Percentiles rank a stretch among this genome's conserved stretches.
These are phyloP conservation scores for Cataglyphis livida DNA, from an alignment of 2,888 invertebrate genomes.

Conservation along the genomic window DNA sequence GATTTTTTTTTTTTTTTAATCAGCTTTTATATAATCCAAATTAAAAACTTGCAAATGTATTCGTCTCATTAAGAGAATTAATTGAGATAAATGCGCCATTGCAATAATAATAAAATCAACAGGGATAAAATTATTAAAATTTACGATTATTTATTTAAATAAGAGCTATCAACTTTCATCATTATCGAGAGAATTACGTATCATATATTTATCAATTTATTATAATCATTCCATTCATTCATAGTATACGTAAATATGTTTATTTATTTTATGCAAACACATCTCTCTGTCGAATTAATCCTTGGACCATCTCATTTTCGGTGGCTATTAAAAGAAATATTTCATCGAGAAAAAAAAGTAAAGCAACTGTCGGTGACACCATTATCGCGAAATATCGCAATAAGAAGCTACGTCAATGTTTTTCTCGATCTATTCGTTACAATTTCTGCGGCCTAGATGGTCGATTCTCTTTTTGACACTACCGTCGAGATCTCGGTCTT, in stretches of 20 bases:
- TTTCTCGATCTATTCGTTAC: no score
- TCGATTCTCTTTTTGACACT: neutral
- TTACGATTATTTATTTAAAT: neutral
- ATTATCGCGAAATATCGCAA: neutral
- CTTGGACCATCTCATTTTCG: neutral
- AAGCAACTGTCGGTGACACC: neutral
- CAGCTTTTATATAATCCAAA: neutral
- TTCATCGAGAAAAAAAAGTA: constrained; percentile 7
- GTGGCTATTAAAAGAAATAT: neutral
- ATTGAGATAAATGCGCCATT: neutral
- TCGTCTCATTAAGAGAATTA: neutral
- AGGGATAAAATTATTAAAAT: neutral
- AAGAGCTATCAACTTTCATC: neutral
- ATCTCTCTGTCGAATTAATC: constrained; percentile 4
- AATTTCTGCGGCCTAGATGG: neutral
- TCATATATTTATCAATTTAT: neutral
- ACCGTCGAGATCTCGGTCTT: neutral
- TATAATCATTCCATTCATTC: neutral
- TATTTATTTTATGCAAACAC: constrained; percentile 11
- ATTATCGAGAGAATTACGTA: neutral
- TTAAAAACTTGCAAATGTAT: neutral
- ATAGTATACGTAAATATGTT: neutral
- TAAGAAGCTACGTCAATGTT: neutral
- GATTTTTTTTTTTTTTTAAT: neutral
- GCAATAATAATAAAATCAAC: neutral